Evolutionary conservation across 1,140 invertebrate species (phyloP).

Genomic region (Acarapis woodi): DNA sequence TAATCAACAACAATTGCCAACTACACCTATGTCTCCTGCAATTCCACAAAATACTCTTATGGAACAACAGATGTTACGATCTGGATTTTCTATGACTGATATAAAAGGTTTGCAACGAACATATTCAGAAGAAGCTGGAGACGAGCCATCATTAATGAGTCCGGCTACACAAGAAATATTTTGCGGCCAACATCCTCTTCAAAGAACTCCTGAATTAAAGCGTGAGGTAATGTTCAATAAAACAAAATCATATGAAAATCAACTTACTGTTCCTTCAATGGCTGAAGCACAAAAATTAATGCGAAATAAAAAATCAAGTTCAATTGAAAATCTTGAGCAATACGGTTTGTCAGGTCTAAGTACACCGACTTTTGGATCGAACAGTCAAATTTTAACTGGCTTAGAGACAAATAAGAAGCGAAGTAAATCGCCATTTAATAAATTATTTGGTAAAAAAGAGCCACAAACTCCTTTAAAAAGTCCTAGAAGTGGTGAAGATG

Average conservation of each 20-base stretch:
- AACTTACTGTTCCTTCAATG: constrained; percentile 8
- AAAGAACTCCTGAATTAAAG: constrained; percentile 30
- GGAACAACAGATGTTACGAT: constrained; percentile 58
- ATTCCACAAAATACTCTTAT: constrained; percentile 28
- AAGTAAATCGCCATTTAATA: constrained; percentile 61
- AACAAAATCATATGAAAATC: constrained; percentile 18
- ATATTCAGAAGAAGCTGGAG: constrained; percentile 41
- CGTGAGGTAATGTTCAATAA: too few relatives aligned
- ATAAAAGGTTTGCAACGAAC: constrained; percentile 60
- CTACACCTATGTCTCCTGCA: constrained; percentile 22
- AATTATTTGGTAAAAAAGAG: constrained; percentile 44
- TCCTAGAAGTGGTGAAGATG: background rate
- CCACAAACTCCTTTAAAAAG: background rate
- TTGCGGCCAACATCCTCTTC: constrained; percentile 12
- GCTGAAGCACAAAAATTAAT: constrained; percentile 9
- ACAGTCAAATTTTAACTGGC: constrained; percentile 11
- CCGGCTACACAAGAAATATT: too few relatives aligned
- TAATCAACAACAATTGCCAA: constrained; percentile 13
- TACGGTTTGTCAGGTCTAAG: background rate
- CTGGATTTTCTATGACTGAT: constrained; percentile 50
- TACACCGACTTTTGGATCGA: background rate
- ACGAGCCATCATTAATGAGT: background rate
- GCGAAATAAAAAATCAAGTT: constrained; percentile 2
- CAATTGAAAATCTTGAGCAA: background rate
- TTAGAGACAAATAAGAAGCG: constrained; percentile 49